These are phyloP conservation scores for Aurelia aurita DNA, from an alignment of 30 jellyfish, hydroid and myxozoan species.

Conservation along the genomic window DNA sequence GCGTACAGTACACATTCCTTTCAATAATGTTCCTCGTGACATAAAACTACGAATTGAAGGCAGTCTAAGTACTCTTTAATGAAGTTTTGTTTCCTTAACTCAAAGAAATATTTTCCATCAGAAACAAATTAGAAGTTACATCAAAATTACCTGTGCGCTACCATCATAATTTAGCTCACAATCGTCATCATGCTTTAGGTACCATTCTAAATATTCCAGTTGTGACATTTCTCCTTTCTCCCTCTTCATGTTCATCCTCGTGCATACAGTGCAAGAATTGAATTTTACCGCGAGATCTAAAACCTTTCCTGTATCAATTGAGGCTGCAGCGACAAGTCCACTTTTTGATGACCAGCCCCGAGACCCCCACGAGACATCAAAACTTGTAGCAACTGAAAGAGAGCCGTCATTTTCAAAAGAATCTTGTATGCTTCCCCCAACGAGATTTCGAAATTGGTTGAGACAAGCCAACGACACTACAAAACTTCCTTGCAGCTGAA, in stretches of 20 bases:
- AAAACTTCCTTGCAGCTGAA: too few relatives aligned
- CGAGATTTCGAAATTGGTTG: too few relatives aligned
- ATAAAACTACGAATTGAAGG: too few relatives aligned
- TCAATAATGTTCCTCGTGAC: too few relatives aligned
- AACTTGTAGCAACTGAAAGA: conserved; percentile 1
- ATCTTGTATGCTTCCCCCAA: neutral
- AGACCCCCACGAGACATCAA: conserved; percentile 15
- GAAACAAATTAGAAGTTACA: neutral
- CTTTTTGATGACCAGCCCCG: conserved; percentile 21
- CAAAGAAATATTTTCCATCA: too few relatives aligned
- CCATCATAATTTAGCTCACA: conserved; percentile 18
- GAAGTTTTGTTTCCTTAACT: too few relatives aligned
- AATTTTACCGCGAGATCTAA: neutral
- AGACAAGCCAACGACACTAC: too few relatives aligned
- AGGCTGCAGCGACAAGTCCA: conserved; percentile 21
- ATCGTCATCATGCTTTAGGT: neutral
- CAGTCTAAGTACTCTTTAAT: too few relatives aligned
- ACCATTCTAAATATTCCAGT: conserved; percentile 22
- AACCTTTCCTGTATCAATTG: conserved; percentile 3
- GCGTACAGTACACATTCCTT: too few relatives aligned
- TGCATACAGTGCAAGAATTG: too few relatives aligned
- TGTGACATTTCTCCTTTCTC: conserved; percentile 8
- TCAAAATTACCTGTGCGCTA: conserved; percentile 24
- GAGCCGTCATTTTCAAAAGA: neutral
- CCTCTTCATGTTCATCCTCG: neutral